These are phyloP conservation scores for Mastigias papua DNA, from an alignment of 30 jellyfish, hydroid and myxozoan species.

Conservation along the genomic window DNA sequence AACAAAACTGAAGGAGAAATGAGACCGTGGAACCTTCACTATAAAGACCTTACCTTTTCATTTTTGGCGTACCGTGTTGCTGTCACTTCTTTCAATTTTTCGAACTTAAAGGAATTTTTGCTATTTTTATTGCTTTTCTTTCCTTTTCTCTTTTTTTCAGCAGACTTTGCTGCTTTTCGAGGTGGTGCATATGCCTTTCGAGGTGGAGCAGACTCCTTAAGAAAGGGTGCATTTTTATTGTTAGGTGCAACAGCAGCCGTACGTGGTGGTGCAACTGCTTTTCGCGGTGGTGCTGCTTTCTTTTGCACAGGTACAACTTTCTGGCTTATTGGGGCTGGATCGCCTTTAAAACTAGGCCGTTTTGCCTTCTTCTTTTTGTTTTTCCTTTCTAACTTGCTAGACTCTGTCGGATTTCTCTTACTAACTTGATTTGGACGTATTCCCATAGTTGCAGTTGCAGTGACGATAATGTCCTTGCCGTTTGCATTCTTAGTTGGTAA, in stretches of 20 bases:
- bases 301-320: conserved; percentile 19
- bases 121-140: conserved; percentile 10
- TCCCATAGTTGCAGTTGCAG: conserved; percentile 80
- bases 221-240: conserved; percentile 15
- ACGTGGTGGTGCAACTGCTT: conserved; percentile 39
- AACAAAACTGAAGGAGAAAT: too few species aligned
- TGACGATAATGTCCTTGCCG: conserved; percentile 62
- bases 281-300: conserved; percentile 37
- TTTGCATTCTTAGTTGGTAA: conserved; percentile 43
- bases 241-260: conserved; percentile 22
- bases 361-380: conserved; percentile 4
- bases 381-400: conserved; percentile 24
- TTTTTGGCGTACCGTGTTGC: conserved; percentile 51
- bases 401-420: conserved; percentile 37
- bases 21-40: too few species aligned
- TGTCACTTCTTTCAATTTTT: conserved; percentile 44
- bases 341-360: too few species aligned
- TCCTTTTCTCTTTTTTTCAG: neutral
- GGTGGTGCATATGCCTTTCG: conserved; percentile 35
- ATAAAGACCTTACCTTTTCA: conserved; percentile 8
- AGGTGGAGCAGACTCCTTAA: conserved; percentile 39
- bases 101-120: conserved; percentile 19
- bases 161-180: conserved; percentile 8
- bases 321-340: neutral
- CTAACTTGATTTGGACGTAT: conserved; percentile 16